Base-by-base conservation (phyloP, 1,140 invertebrate genomes). In the Chelonus insularis region DNA sequence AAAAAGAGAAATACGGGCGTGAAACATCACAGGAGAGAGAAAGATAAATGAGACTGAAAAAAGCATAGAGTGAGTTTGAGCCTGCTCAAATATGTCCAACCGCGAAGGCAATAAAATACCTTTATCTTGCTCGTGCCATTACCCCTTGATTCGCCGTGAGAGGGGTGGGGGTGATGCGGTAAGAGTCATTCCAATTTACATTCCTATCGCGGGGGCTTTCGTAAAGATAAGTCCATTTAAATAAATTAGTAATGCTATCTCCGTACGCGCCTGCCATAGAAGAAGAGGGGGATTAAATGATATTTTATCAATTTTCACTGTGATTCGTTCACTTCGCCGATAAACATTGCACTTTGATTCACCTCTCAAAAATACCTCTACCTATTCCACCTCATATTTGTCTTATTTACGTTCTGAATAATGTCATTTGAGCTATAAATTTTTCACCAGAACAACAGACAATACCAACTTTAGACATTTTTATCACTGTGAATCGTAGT, bases 241-340 rank as follows among this genome's bases (percentile, higher is more conserved):
- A 82, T 81, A 80, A 81, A 82, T 81, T 82, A 82, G 80, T 79
- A 79, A 79, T 74, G 74, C 76, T 82, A 81, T 80, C 76, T 81
- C 66, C 57, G 66, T 62, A 57, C 60, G 67, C 65, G 57, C 54
- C 43, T 51, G 43, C 64, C 43, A 58, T 60, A 57, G 60, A 45
- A 41, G 54, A 47, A 39, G 23, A 23, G 65, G 66, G 62, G 73
- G 75, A 76, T 80, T 80, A 76, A 80, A 78, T 78, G 73, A 76
- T 79, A 78, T 79, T 81, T 80, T 81, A 82, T 82, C 79, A 81
- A 82, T 81, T 81, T 77, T 80, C 77, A 68, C 72, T 67, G 68
- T 70, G 74, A 79, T 80, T 80, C 75, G 77, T 73, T 70, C 66
- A 64, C 71, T 69, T 64, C 57, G 65, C 60, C 25, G 23, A 58